Percentiles rank a stretch among this genome's conserved stretches.
Evolutionary conservation across 2,888 invertebrate genomes (phyloP).

Genomic region (Leistus spinibarbis): DNA sequence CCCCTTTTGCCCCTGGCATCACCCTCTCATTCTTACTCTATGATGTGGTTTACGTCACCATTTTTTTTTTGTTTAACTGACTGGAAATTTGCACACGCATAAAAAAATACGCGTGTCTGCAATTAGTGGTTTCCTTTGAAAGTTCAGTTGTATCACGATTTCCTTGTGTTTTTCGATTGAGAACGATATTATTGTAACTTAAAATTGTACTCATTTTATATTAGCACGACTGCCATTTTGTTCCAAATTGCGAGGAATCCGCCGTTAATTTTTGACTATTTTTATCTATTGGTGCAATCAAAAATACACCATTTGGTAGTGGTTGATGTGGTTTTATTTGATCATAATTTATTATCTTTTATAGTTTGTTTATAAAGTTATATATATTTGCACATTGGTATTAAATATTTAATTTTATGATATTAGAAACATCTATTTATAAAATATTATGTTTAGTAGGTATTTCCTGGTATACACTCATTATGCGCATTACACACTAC

Average conservation of each 20-base stretch:
- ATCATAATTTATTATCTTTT: not conserved
- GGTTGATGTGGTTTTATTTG: not conserved
- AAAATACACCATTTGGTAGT: not conserved
- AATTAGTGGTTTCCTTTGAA: conserved; percentile 2
- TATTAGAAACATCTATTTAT: not conserved
- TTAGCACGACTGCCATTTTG: not conserved
- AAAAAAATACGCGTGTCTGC: conserved; percentile 4
- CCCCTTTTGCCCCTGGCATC: not conserved
- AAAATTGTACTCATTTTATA: not conserved
- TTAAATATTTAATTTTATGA: not conserved
- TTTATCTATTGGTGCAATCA: not conserved
- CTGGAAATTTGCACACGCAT: conserved; percentile 2
- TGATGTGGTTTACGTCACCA: not conserved
- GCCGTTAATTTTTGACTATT: not conserved
- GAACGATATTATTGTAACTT: not conserved
- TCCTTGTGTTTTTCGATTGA: not conserved
- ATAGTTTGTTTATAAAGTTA: not conserved
- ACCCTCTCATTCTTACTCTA: not conserved
- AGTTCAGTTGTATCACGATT: not conserved
- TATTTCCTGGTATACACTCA: not conserved
- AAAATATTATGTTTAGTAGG: too few relatives aligned
- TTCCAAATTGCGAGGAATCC: not conserved
- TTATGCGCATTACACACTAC: not conserved
- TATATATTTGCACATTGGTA: not conserved
- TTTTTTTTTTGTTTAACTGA: not conserved